Evolutionary conservation across 2,888 invertebrate genomes (phyloP), one percentile per base, ranked within the genome.

Genomic region (Abrostola triplasia): DNA sequence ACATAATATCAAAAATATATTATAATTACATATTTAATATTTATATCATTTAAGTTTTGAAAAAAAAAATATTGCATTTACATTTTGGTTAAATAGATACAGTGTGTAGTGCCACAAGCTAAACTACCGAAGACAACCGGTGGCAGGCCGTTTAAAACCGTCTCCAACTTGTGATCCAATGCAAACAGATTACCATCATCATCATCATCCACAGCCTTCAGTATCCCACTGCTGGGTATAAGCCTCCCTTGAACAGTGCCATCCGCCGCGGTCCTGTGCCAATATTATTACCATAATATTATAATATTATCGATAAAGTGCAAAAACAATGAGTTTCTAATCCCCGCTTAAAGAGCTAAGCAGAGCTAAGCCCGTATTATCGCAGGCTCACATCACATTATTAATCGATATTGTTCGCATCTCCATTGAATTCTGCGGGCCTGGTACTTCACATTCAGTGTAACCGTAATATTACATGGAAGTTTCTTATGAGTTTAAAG

Each of bases 311-410:
- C 52, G 41, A 54, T 61, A 48, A 77, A 60, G 37, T 41, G 37
- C 38, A 47, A 75, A 75, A 60, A 75, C 59, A 76, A 36, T 47
- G 50, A 9, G 9, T 41, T 5, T 50, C 44, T 76, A 62, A 79
- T 75, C 72, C 52, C 49, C 6, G 57, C 54, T 64, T 70, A 66
- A 35, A 47, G 44, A n/a, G 48, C 24, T 59, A 48, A 73, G 35
- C 52, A 47, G 44, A n/a, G 48, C 24, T 59, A 48, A 73, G 35
- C 52, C 8, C 41, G 36, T 59, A 76, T 64, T 53, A 65, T 49
- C 5, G 44, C 5, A n/a, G 41, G 48, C 41, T 76, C 57, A 63
- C 6, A 41, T 76, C 57, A 63, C 6, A 41, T 49, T 40, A 50
- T 24, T 63, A 76, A 71, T 71, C 72, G 50, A 49, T 49, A 59